Evolutionary conservation across 2,888 invertebrate genomes (phyloP), one percentile per base, ranked within the genome.

Genomic region (Sphaeridia pumilis): DNA sequence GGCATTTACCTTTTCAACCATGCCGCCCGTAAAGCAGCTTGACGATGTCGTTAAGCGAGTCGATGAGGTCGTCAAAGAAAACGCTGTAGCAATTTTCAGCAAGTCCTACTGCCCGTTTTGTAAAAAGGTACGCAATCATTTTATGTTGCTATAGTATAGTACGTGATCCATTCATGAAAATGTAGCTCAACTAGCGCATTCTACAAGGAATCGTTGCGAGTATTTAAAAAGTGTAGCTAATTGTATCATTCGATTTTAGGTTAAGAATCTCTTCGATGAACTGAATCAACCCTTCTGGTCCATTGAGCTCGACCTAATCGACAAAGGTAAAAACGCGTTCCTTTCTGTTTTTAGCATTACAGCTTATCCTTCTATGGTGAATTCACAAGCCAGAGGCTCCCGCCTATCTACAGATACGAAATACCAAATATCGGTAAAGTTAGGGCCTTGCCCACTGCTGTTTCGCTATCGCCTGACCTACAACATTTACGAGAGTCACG

Each of bases 71-170:
- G 68, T 74, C 31, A 63, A 65, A 7, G 57, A 61, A 12, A 70
- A 72, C 57, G 67, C 67, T 48, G 72, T 76, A 21, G 68, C 74
- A 66, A 65, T 76, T 17, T 76, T 75, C 66, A 74, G 74, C 64
- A 75, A 75, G 63, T 69, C 73, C 2, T 70, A 68, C 22, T 76
- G 75, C 64, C 74, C 74, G 0, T 75, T 70, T 58, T 76, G 75
- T 66, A 56, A 52, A 2, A 70, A 72, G 70, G 75, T 75, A 62
- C 66, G 67, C 43, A 31, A 4, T 12, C 10, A 21, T 22, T 44
- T 44, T 10, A 21, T 10, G 7, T 42, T 42, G 7, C 7, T 41
- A 12, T 41, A 7, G 7, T 12, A n/a, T n/a, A 41, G 17, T 17
- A 12, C 41, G 20, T n/a, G 10, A 12, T 41, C 31, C 14, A 31